A percentile compares a stretch with the other conserved stretches of the same genome.
These are phyloP conservation scores for Acrocephalus scirpaceus DNA, from an alignment of 2,797 vertebrate species.

Conservation along the genomic window DNA sequence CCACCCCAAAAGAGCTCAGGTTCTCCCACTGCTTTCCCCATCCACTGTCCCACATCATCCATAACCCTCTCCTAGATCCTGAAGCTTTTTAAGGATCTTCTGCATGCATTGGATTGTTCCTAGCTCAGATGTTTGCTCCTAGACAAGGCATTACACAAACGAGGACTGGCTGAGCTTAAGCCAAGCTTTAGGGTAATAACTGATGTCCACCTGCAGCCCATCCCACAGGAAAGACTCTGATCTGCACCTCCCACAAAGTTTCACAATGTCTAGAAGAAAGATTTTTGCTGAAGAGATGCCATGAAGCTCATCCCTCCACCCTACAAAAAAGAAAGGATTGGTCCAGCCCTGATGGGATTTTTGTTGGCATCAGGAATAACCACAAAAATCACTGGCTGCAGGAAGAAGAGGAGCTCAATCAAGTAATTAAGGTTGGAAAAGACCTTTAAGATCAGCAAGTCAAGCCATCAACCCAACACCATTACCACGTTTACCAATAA, in stretches of 20 bases:
- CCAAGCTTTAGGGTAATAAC: not conserved
- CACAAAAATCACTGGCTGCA: not conserved
- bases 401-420: not conserved
- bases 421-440: not conserved
- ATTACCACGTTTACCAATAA: not conserved
- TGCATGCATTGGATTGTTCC: not conserved
- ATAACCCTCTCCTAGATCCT: not conserved
- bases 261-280: not conserved
- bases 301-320: not conserved
- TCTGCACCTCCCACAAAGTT: not conserved
- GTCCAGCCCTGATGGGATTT: not conserved
- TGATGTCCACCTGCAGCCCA: not conserved
- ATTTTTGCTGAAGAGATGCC: not conserved
- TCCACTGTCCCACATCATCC: not conserved
- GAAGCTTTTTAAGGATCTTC: not conserved
- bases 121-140: not conserved
- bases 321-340: not conserved
- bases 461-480: not conserved
- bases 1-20: not conserved
- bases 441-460: not conserved
- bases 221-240: not conserved
- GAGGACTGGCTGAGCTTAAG: rapidly evolving
- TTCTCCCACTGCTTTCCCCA: not conserved
- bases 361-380: not conserved
- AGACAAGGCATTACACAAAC: not conserved